Evolutionary conservation across 1,140 invertebrate species (phyloP), one percentile per base, ranked within the genome.

Genomic region (Dendroctonus ponderosae): DNA sequence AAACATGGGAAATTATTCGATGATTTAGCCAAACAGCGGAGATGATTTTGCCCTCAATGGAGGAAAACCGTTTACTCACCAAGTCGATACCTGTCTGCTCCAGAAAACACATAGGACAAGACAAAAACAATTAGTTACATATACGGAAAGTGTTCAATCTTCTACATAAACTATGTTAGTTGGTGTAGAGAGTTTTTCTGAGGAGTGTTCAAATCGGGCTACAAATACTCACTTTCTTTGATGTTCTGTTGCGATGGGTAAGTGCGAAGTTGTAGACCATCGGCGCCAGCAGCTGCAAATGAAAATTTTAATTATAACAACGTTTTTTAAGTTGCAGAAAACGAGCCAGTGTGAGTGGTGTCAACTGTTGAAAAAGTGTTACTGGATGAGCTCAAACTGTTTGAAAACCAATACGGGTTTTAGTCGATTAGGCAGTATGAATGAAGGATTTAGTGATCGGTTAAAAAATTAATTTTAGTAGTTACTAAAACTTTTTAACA

Each of bases 191-290:
- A 26, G 26, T 26, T 26, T 26, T 26, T 26, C 3, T 26, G 26
- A 26, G 26, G 26, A 26, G 3, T 26, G 1, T 3, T 1, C 3
- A 26, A 26, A 26, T 26, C 26, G 26, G 26, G 26, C 26, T 26
- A 2, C 5, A 44, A 7, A 62, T 74, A 87, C 89, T 89, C 82
- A 93, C 91, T 89, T 85, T 91, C 86, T 86, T 90, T 88, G 48
- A 92, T 89, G 41, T 84, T 86, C 79, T 93, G 90, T 44, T 87
- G 83, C 38, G 79, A 79, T 5, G 91, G 91, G 76, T 92, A 91
- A 0, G 90, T 91, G 77, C 84, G 89, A 54, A 93, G 76, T 53
- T 86, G 82, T 8, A 91, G 78, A 5, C 70, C 69, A 11, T 66
- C 62, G 41, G 58, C 56, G 15, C 56, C 57, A 15, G 60, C 65